phyloP scores from a whole-genome alignment of 2,113 vertebrate species.

The Phylloscopus trochiloides region DNA sequence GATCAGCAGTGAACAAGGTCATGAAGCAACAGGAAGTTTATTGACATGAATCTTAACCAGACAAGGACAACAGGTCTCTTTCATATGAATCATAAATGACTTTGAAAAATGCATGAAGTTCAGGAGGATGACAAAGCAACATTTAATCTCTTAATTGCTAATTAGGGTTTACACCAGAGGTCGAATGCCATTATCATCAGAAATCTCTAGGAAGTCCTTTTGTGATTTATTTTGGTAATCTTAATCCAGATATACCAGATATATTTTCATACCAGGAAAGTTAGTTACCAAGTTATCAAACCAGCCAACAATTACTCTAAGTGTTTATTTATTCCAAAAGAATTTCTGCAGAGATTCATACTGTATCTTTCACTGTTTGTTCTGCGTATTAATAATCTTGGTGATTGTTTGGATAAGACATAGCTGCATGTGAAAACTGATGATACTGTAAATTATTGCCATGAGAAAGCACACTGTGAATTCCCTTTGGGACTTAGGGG shows the following conservation, averaged over 20 bases:
- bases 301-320: not conserved
- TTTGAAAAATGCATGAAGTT: conserved; percentile 13
- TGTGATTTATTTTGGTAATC: not conserved
- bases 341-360: not conserved
- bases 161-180: not conserved
- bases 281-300: conserved; percentile 11
- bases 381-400: not conserved
- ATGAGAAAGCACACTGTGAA: not conserved
- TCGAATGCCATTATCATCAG: not conserved
- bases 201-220: not conserved
- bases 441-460: not conserved
- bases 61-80: not conserved
- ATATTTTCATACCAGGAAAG: not conserved
- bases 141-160: not conserved
- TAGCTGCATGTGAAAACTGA: not conserved
- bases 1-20: conserved; percentile 6
- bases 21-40: conserved; percentile 22
- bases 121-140: not conserved
- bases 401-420: conserved; percentile 13
- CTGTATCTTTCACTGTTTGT: conserved; percentile 5
- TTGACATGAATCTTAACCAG: conserved; percentile 16
- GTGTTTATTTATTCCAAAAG: not conserved
- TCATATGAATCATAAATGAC: conserved; percentile 11
- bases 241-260: not conserved
- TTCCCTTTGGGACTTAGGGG: not conserved